A percentile compares a stretch with the other conserved stretches of the same genome.
Evolutionary conservation across 1,140 invertebrate species (phyloP).

Genomic region (Megathymus violae): DNA sequence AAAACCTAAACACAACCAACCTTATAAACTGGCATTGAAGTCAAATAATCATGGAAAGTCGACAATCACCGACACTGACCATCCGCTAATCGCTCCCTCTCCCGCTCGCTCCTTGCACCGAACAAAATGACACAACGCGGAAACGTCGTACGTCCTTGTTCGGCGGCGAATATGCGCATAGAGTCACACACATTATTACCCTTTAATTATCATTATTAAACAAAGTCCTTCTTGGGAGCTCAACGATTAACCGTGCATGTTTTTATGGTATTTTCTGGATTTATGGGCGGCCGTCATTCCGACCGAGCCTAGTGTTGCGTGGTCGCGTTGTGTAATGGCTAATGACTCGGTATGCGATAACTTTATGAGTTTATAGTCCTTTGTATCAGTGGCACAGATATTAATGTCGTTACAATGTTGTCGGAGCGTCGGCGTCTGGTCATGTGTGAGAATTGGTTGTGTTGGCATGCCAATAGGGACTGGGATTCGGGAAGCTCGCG

Average conservation of each 20-base stretch:
- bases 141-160: constrained; percentile 76
- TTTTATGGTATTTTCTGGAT: constrained; percentile 29
- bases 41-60: no score
- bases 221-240: constrained; percentile 54
- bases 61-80: no score
- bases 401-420: no score
- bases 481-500: no score
- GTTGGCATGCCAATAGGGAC: no score
- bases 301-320: constrained; percentile 14
- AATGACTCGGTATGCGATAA: not conserved
- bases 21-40: no score
- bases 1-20: no score
- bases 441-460: no score
- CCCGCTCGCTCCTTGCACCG: constrained; percentile 37
- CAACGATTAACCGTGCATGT: constrained; percentile 32
- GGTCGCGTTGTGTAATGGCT: constrained; percentile 26
- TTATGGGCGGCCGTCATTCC: constrained; percentile 42
- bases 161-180: constrained; percentile 66
- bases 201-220: constrained; percentile 73
- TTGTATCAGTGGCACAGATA: no score
- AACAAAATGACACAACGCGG: constrained; percentile 70
- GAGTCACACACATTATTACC: constrained; percentile 65
- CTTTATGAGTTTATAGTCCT: no score
- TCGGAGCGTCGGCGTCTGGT: no score
- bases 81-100: constrained; percentile 35